phyloP scores from a whole-genome alignment of 2,113 vertebrate species.

The Mohoua ochrocephala region DNA sequence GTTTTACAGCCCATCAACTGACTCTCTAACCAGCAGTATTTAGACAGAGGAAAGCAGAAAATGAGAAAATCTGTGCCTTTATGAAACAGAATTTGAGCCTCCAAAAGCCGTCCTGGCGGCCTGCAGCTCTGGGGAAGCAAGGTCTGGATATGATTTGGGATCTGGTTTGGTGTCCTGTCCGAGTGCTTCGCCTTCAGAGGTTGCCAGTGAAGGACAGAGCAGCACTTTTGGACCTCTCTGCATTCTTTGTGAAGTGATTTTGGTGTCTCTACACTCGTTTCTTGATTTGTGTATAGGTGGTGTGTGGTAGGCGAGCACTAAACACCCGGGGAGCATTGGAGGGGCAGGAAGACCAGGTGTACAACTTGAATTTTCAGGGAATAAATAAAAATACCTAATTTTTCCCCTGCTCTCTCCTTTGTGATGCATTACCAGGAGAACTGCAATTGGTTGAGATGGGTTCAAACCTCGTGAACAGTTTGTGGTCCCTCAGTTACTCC shows the following conservation, averaged over 20 bases:
- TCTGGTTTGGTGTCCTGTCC: not conserved
- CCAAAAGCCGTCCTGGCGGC: rapidly evolving
- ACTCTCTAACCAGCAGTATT: not conserved
- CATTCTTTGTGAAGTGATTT: not conserved
- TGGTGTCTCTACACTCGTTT: not conserved
- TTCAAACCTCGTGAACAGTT: not conserved
- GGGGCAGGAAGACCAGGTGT: not conserved
- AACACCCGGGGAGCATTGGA: not conserved
- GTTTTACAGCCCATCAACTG: not conserved
- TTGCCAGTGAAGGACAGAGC: not conserved
- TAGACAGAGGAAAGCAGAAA: not conserved
- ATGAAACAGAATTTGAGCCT: not conserved
- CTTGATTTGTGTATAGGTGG: not conserved
- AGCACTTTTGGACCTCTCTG: not conserved
- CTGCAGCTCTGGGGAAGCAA: not conserved
- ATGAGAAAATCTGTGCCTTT: not conserved
- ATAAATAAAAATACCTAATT: not conserved
- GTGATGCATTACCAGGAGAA: not conserved
- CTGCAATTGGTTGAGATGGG: not conserved
- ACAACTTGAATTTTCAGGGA: not conserved
- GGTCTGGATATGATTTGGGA: not conserved
- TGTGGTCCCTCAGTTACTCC: not conserved
- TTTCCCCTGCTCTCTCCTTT: not conserved
- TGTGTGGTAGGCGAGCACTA: not conserved
- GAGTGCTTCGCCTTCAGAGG: not conserved